Percentiles rank a stretch among this genome's conserved stretches.
phyloP scores from a whole-genome alignment of 2,888 invertebrate species.

The Lasius platythorax region DNA sequence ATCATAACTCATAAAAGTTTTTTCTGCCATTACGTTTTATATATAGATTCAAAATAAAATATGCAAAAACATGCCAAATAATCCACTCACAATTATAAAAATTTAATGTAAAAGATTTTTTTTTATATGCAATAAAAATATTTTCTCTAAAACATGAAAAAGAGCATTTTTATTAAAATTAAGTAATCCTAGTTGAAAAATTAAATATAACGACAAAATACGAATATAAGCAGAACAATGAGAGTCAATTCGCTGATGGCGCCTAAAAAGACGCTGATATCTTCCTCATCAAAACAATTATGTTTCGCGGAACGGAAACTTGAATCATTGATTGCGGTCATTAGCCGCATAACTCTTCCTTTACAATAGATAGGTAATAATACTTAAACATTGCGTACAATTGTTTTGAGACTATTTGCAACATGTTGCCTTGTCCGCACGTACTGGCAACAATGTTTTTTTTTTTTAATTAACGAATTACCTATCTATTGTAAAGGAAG shows the following conservation, averaged over 20 bases:
- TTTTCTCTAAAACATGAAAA: neutral
- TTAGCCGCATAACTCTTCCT: neutral
- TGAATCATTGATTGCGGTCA: neutral
- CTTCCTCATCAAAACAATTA: slow-evolving; percentile 9
- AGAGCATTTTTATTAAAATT: neutral
- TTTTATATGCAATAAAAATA: neutral
- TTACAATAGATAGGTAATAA: neutral
- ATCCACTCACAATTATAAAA: neutral
- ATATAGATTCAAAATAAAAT: neutral
- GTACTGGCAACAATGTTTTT: neutral
- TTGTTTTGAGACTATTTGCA: neutral
- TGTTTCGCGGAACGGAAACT: neutral
- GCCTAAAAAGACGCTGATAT: neutral
- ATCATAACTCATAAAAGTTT: neutral
- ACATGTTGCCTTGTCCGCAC: no score
- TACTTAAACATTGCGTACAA: neutral
- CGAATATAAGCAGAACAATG: no score
- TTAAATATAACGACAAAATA: neutral
- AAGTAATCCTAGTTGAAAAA: neutral
- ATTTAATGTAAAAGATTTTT: neutral
- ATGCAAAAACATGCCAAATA: neutral
- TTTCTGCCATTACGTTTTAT: neutral
- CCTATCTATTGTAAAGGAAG: no score
- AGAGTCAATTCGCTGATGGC: neutral
- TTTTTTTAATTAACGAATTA: no score